Conservation (phyloP, 2,113 vertebrate genomes). For the Plecturocebus donacophilus region DNA sequence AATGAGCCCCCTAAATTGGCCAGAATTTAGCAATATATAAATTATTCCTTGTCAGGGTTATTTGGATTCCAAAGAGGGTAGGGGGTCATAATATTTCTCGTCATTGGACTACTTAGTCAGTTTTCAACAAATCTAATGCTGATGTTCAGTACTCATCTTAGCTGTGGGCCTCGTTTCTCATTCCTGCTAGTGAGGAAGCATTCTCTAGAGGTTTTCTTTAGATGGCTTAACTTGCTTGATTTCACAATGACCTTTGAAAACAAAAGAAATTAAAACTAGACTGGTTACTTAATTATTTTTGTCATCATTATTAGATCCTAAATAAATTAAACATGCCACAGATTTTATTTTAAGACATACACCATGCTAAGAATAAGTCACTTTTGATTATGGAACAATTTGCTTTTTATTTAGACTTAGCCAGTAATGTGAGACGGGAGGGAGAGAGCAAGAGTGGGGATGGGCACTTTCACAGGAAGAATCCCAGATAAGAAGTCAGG, state of each 20-base stretch:
- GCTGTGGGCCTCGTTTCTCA: constrained; percentile 5
- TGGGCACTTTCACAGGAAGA: neutral
- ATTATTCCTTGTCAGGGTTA: constrained; percentile 14
- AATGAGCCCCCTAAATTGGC: neutral
- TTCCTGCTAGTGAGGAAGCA: neutral
- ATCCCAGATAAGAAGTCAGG: neutral
- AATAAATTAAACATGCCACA: constrained; percentile 73
- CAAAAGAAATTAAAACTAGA: constrained; percentile 77
- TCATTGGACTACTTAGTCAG: neutral
- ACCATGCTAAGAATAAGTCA: constrained; percentile 65
- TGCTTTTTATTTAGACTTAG: constrained; percentile 60
- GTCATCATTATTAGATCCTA: constrained; percentile 70
- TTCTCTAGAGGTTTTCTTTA: constrained; percentile 64
- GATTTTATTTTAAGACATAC: constrained; percentile 69
- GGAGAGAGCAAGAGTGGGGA: neutral
- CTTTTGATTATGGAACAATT: constrained; percentile 69
- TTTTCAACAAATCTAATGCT: neutral
- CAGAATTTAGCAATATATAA: neutral
- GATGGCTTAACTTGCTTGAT: constrained; percentile 70
- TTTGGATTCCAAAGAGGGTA: constrained; percentile 12
- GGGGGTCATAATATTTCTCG: constrained; percentile 30
- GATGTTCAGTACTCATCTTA: neutral
- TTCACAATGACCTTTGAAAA: constrained; percentile 78
- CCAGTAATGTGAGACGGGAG: neutral
- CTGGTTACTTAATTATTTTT: constrained; percentile 74